Conservation (phyloP, 2,797 vertebrate species). For the Gymnoscopelus braueri region DNA sequence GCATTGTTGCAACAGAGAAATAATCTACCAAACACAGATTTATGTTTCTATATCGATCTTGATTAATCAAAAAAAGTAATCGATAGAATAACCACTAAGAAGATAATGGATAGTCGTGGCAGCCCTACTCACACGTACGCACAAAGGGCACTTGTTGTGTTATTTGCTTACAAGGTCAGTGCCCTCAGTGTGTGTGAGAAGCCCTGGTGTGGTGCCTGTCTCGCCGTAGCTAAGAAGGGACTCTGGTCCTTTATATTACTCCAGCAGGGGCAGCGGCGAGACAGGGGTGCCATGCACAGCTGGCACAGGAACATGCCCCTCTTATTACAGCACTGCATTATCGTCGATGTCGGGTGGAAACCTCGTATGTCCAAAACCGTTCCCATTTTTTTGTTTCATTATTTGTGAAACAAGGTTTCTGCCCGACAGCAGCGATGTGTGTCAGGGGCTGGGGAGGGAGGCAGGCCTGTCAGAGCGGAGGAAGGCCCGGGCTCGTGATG, state of each 20-base stretch:
- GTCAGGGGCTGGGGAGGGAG: constrained; percentile 60
- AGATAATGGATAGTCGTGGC: too few relatives aligned
- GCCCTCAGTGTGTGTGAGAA: too few relatives aligned
- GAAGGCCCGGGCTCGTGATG: constrained; percentile 59
- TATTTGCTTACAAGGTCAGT: constrained; percentile 53
- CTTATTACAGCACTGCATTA: constrained; percentile 40
- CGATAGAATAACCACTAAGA: too few relatives aligned
- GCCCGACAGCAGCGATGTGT: background rate
- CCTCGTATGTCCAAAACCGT: too few relatives aligned
- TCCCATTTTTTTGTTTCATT: too few relatives aligned
- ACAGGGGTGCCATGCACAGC: constrained; percentile 57
- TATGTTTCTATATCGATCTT: too few relatives aligned
- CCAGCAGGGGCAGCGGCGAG: constrained; percentile 23
- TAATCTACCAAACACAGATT: too few relatives aligned
- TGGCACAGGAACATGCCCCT: constrained; percentile 49
- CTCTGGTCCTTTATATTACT: constrained; percentile 46
- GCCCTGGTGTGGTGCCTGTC: constrained; percentile 27
- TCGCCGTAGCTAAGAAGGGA: constrained; percentile 32
- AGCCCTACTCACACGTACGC: background rate
- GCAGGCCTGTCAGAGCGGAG: constrained; percentile 66
- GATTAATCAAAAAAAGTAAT: too few relatives aligned
- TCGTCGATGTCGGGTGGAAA: too few relatives aligned
- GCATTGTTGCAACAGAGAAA: too few relatives aligned
- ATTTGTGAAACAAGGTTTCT: too few relatives aligned
- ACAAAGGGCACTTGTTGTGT: constrained; percentile 21